Base-by-base conservation (phyloP, 1,140 invertebrate species). In the Drusus annulatus region DNA sequence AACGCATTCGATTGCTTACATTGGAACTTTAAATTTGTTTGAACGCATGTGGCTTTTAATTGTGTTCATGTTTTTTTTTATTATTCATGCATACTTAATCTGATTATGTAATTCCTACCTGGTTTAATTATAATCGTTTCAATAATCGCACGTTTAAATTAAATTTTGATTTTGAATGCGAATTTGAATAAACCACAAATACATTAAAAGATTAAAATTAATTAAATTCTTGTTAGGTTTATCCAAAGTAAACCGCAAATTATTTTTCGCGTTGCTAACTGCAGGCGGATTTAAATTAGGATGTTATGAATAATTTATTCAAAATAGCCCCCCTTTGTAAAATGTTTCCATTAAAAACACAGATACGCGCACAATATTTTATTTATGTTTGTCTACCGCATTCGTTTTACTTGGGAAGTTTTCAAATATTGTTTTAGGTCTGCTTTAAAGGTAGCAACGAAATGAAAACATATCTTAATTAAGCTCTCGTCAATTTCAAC, bases 181-280 rank as follows among this genome's bases (percentile, higher is more conserved):
- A 68, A 36, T 15, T 68, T 68, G 50, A 68, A 31, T 19, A 68
- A 36, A 65, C 28, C 5, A 36, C 28, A 17, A 5, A 68, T 31
- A 50, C 45, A 68, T 68, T 68, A 25, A 60, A 21, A 17, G 10
- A n/a, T 17, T 36, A 31, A 68, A 68, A 68, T 50, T 68, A 68
- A 68, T 68, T 68, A 68, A 68, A 68, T 28, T 31, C 63, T 36
- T 68, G 31, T 68, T 68, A 36, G 63, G 25, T 68, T 68, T 68
- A 68, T 68, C 63, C 63, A 68, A 31, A 68, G 31, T 36, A 31
- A 68, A 31, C 63, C 63, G 31, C 31, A 68, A 54, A 68, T 68
- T 36, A 50, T 68, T 68, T 50, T 68, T 68, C 63, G 63, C 63
- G 50, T 68, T 68, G 63, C 63, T 68, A 68, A 68, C 63, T 68